Evolutionary conservation across 2,113 vertebrate genomes (phyloP), one percentile per base, ranked within the genome.

Genomic region (Mobula hypostoma): DNA sequence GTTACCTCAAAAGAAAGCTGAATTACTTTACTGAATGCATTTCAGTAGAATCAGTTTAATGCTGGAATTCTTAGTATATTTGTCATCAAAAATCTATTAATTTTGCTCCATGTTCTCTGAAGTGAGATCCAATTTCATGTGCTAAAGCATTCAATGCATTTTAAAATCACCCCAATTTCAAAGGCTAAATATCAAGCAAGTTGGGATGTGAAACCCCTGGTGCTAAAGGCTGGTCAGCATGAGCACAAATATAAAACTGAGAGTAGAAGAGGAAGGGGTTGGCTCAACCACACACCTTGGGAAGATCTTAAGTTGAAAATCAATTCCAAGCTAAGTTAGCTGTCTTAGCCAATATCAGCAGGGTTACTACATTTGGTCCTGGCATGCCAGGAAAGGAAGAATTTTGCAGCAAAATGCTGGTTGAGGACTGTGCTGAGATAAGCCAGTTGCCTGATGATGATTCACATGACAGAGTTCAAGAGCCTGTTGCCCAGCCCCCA

Each of bases 131-230:
- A 8, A 85, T 58, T 85, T 85, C 36, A 56, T 48, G 48, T 83
- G 2, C 5, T 19, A 83, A 83, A 24, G 32, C 78, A 80, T 17
- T 80, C 78, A 40, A 80, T 80, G 1, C 40, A 29, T 78, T n/a
- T 79, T 79, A 79, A 58, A 63, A 63, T n/a, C 85, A 88, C 11
- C n/a, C 85, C 58, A n/a, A 63, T 63, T 88, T 88, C 85, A 88
- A 27, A 63, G 1, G 11, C 58, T n/a, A 63, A 61, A n/a, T 29
- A n/a, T 5, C 58, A 63, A 88, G 58, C 0, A 11, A 7, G 3
- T 85, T 85, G 21, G 56, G 85, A n/a, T 11, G 14, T 9, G 40
- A 6, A 27, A 63, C 5, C 11, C 17, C 85, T 29, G 14, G n/a
- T 87, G 58, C 12, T 11, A n/a, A 61, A 88, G 12, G 12, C 4